A percentile compares a stretch with the other conserved stretches of the same genome.
phyloP scores from a whole-genome alignment of 2,888 invertebrate species.

The Tethea ocularis region DNA sequence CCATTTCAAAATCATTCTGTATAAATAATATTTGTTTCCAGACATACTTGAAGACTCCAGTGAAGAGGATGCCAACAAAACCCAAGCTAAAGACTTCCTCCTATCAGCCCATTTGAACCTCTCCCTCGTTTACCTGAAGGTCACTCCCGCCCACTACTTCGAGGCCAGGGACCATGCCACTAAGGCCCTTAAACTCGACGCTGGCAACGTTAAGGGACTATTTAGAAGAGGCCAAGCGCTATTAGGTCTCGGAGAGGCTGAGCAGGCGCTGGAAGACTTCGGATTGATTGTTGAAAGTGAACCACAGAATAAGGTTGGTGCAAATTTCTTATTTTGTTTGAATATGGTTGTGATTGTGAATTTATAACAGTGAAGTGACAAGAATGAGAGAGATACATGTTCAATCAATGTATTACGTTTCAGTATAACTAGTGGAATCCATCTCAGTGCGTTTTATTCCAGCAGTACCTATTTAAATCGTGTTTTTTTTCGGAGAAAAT shows the following conservation, averaged over 20 bases:
- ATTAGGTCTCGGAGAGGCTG: slow-evolving; percentile 89
- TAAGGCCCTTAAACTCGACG: slow-evolving; percentile 89
- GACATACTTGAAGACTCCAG: slow-evolving; percentile 52
- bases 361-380: no score
- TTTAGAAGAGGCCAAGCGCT: slow-evolving; percentile 94
- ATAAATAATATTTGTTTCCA: slow-evolving; percentile 27
- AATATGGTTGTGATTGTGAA: background rate
- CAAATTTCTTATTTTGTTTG: background rate
- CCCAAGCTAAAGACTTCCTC: slow-evolving; percentile 75
- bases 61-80: slow-evolving; percentile 51
- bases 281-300: slow-evolving; percentile 89
- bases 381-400: no score
- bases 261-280: slow-evolving; percentile 91
- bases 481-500: no score
- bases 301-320: slow-evolving; percentile 88
- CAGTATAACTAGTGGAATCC: no score
- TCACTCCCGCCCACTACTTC: slow-evolving; percentile 84
- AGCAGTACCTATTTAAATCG: no score
- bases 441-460: no score
- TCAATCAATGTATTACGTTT: no score
- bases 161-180: slow-evolving; percentile 90
- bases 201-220: slow-evolving; percentile 93
- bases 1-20: no score
- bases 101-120: slow-evolving; percentile 91
- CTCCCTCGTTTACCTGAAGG: slow-evolving; percentile 91